Evolutionary conservation across 2,797 vertebrate species (phyloP).

Genomic region (Cygnus olor): DNA sequence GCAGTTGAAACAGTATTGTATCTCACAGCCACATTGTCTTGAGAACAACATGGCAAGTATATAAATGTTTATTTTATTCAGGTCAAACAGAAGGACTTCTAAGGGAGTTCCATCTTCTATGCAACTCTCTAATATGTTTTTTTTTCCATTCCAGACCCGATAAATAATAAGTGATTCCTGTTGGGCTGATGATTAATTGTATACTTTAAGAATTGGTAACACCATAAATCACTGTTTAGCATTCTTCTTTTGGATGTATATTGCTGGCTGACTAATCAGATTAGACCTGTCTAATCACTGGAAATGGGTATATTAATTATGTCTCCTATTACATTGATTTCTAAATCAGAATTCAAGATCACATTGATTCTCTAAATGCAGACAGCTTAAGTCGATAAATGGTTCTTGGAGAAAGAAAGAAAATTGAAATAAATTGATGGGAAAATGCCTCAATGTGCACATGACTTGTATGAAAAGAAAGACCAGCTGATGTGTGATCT

Average conservation of each 20-base stretch:
- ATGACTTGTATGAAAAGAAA: slow-evolving; percentile 6
- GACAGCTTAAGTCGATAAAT: background rate
- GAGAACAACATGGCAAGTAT: background rate
- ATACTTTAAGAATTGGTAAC: background rate
- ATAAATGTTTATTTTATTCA: background rate
- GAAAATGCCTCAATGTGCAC: background rate
- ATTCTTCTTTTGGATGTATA: background rate
- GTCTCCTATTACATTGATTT: slow-evolving; percentile 1
- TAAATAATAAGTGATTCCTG: background rate
- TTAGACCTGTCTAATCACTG: background rate
- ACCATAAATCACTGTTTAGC: background rate
- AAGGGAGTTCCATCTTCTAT: background rate
- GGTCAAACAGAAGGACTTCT: background rate
- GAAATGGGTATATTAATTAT: background rate
- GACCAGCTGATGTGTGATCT: background rate
- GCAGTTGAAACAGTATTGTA: background rate
- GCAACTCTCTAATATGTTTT: background rate
- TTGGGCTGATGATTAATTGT: background rate
- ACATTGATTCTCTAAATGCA: background rate
- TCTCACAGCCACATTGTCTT: background rate
- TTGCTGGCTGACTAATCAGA: background rate
- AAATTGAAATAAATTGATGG: slow-evolving; percentile 1
- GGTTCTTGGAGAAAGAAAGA: background rate
- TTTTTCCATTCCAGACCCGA: background rate
- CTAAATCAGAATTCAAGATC: slow-evolving; percentile 6